Evolutionary conservation across 2,888 invertebrate species (phyloP).

Genomic region (Unio pictorum): DNA sequence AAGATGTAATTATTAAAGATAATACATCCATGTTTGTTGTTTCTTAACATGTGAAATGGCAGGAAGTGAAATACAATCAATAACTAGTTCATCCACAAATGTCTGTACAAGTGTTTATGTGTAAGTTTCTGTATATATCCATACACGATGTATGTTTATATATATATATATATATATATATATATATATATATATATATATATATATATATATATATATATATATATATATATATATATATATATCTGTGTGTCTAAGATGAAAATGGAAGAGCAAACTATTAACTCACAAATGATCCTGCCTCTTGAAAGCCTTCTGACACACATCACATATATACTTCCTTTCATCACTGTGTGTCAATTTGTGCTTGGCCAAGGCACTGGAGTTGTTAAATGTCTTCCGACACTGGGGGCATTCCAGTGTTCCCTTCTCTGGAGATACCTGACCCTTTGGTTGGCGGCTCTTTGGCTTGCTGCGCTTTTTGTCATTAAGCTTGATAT

Average conservation of each 20-base stretch:
- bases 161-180: background rate
- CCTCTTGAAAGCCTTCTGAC: constrained; percentile 97
- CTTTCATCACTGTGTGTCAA: constrained; percentile 98
- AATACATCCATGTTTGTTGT: background rate
- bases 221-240: no score
- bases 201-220: no score
- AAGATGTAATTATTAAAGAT: no score
- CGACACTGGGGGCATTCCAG: constrained; percentile 85
- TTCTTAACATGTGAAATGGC: no score
- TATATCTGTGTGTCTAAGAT: background rate
- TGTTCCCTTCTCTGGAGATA: constrained; percentile 34
- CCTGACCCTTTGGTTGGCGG: constrained; percentile 75
- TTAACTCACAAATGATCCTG: constrained; percentile 95
- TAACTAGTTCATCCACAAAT: no score
- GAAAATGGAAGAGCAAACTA: background rate
- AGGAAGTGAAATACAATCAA: no score
- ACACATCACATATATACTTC: constrained; percentile 95
- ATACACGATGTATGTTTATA: background rate
- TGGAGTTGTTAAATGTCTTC: constrained; percentile 97
- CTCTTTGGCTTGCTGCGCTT: constrained; percentile 22
- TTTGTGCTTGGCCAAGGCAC: constrained; percentile 88
- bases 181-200: no score
- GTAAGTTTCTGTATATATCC: background rate
- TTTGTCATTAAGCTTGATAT: constrained; percentile 19
- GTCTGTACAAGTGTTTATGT: background rate